Evolutionary conservation across 2,888 invertebrate genomes (phyloP), one percentile per base, ranked within the genome.

Genomic region (Amphiduros pacificus): DNA sequence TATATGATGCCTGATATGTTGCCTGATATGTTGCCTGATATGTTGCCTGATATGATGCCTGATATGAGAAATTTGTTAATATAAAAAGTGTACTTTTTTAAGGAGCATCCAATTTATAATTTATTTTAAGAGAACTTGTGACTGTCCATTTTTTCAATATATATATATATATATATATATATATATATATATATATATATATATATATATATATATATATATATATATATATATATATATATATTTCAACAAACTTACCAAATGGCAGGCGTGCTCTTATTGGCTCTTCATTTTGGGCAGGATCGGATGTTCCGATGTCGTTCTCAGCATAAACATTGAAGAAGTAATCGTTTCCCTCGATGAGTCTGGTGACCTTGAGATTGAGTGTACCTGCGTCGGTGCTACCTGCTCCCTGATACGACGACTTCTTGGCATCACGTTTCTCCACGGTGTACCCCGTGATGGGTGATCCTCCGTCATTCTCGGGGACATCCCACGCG

Each of bases 401-500:
- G 22, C 58, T 51, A 4, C 58, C 62, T 2, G 36, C 57, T 24
- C 55, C 41, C 48, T 53, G 27, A 44, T n/a, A 61, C n/a, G 40
- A 17, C 3, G 44, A n/a, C 27, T 52, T 70, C 63, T 73, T 73
- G 58, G 73, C 71, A 53, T 78, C 78, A 48, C 74, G 66, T 20
- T 74, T 73, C 61, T 80, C 80, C 29, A 82, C 66, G 60, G 76
- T 72, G 67, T 80, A 82, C n/a, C 71, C 68, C 28, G 74, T 74
- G 55, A 82, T 70, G 50, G 77, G 75, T 26, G 74, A 70, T 27
- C 81, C 82, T 14, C 82, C 82, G 61, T 82, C 79, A 60, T 80
- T 78, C 27, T 76, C 73, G 1, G 85, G 84, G 60, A 82, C 77
- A 54, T 78, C 77, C 85, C 85, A 85, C 57, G 76, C 68, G 50